These are phyloP conservation scores for Heteromurus nitidus DNA, from an alignment of 2,888 invertebrate species.

Conservation along the genomic window DNA sequence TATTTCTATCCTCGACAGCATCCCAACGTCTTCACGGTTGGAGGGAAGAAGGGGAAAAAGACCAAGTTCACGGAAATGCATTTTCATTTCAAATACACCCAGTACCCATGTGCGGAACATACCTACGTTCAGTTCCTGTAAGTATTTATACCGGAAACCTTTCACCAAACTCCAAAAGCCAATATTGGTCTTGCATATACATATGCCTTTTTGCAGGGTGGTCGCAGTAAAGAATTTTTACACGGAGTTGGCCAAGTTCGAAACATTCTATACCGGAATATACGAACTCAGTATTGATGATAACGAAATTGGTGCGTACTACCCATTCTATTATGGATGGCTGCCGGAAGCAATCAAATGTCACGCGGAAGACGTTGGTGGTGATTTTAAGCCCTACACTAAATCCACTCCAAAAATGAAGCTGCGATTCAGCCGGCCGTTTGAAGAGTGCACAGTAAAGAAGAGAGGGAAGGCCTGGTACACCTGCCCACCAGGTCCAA, in stretches of 20 bases:
- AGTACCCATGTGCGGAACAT: conserved; percentile 33
- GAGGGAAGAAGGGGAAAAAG: background rate
- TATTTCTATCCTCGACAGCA: conserved; percentile 21
- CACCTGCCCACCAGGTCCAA: conserved; percentile 38
- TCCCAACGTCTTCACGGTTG: conserved; percentile 29
- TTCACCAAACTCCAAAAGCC: background rate
- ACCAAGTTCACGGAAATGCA: conserved; percentile 10
- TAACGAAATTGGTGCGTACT: conserved; percentile 27
- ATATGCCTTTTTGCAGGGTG: background rate
- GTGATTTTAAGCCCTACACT: background rate
- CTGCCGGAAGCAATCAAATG: background rate
- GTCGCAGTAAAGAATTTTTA: conserved; percentile 35
- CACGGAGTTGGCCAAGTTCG: background rate
- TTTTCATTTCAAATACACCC: conserved; percentile 41
- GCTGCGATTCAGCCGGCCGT: background rate
- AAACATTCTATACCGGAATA: conserved; percentile 16
- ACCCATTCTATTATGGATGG: conserved; percentile 44
- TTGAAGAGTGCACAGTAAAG: conserved; percentile 22
- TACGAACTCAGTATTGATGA: conserved; percentile 4
- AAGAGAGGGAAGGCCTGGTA: background rate
- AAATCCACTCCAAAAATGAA: background rate
- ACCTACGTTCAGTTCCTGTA: conserved; percentile 42
- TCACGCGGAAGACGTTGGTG: background rate
- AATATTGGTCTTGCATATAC: background rate
- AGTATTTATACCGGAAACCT: background rate